These are phyloP conservation scores for Elysia crispata DNA, from an alignment of 2,888 invertebrate genomes.

Conservation along the genomic window DNA sequence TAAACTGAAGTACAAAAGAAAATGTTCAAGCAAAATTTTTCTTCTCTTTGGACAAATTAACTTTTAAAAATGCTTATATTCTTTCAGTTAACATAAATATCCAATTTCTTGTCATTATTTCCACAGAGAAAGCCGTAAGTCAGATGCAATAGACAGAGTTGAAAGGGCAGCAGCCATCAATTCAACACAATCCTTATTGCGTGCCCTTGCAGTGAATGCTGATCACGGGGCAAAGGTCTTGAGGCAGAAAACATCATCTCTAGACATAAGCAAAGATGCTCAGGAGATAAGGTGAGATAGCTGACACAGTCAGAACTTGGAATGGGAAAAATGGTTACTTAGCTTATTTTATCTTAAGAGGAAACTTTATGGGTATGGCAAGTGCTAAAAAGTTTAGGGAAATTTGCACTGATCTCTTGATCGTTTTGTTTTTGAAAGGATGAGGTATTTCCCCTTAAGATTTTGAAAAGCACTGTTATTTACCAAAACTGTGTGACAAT, in stretches of 20 bases:
- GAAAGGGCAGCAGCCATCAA: neutral
- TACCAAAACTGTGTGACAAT: neutral
- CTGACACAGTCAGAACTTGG: neutral
- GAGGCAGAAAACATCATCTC: constrained; percentile 60
- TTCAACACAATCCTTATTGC: neutral
- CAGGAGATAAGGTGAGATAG: constrained; percentile 64
- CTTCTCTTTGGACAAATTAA: no score
- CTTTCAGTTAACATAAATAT: neutral
- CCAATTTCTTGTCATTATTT: neutral
- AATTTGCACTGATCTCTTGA: no score
- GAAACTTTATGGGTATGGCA: no score
- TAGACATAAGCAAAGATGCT: constrained; percentile 69
- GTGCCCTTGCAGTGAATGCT: constrained; percentile 22
- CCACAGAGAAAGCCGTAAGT: constrained; percentile 31
- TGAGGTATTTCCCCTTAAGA: no score
- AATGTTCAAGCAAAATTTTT: no score
- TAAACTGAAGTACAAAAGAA: no score
- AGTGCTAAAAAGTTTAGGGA: no score
- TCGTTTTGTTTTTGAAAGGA: no score
- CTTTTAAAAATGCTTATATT: no score
- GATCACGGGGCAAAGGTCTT: constrained; percentile 57
- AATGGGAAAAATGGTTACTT: no score
- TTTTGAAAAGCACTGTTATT: no score
- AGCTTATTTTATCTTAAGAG: no score
- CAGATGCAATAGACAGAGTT: neutral